Evolutionary conservation across 1,140 invertebrate species (phyloP).

Genomic region (Heliconius congener): DNA sequence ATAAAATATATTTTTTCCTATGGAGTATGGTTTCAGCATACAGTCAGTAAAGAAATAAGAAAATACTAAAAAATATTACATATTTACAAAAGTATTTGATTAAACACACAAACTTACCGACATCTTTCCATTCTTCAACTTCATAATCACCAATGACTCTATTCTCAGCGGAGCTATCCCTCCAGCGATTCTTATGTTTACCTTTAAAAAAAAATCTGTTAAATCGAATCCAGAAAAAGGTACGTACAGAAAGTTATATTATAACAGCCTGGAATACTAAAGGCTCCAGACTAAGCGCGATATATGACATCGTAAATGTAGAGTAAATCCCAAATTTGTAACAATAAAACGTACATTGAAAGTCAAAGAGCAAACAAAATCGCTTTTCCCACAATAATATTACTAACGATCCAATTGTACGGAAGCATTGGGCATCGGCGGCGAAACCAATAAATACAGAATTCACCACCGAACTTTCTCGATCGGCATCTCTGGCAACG

Average conservation of each 20-base stretch:
- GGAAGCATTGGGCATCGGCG: conserved; percentile 68
- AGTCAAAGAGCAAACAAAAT: conserved; percentile 78
- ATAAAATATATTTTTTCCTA: no score
- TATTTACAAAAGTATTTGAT: no score
- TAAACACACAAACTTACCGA: conserved; percentile 68
- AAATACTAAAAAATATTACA: no score
- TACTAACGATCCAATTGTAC: conserved; percentile 79
- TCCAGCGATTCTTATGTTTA: conserved; percentile 72
- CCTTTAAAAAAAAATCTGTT: conserved; percentile 45
- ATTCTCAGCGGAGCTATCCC: conserved; percentile 75
- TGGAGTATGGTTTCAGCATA: no score
- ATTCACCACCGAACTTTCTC: conserved; percentile 70
- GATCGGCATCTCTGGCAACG: conserved; percentile 45
- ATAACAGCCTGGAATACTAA: conserved; percentile 40
- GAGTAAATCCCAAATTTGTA: conserved; percentile 67
- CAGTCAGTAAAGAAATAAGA: no score
- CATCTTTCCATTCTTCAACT: conserved; percentile 83
- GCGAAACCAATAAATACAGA: conserved; percentile 79
- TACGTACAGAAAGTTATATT: conserved; percentile 15
- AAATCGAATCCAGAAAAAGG: conserved; percentile 25
- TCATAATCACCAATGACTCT: conserved; percentile 82
- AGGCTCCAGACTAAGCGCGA: conserved; percentile 56
- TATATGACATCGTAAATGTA: conserved; percentile 61
- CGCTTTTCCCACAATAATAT: conserved; percentile 78
- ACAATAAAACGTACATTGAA: conserved; percentile 71